Base-by-base conservation (phyloP, 2,113 vertebrate genomes). In the Seriola dumerili region DNA sequence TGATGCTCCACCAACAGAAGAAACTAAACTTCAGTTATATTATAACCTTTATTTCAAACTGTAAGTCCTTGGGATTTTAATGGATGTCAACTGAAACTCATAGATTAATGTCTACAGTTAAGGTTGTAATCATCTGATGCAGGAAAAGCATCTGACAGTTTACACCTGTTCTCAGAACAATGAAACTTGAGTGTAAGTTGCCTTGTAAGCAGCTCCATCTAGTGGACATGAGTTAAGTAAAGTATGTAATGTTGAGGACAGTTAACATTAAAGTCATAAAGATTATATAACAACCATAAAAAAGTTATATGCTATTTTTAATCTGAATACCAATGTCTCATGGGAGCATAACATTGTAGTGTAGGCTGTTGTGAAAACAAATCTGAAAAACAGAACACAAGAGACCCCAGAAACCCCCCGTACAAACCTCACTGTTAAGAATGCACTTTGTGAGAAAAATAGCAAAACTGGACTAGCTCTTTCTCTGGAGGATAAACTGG, bases 401-500 rank as follows among this genome's bases (percentile, higher is more conserved):
- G 1, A 65, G 14, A 12, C 64, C 4, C 42, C 17, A 44, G n/a
- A 67, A 52, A 44, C n/a, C 23, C 10, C 10, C 25, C 21, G 44
- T 8, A 65, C 36, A 67, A 78, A 79, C 65, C 52, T 80, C 78
- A 81, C 58, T 72, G 72, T 54, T 63, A 71, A 86, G 1, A 78
- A 87, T 85, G 77, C 76, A 91, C 83, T 89, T 87, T 82, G 80
- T 75, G 58, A 77, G n/a, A 32, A 42, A 54, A 76, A 21, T 17
- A 57, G 16, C 42, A 65, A 77, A 91, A 91, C 89, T 92, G 89
- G 86, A 93, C 32, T 25, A 38, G 74, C 34, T 55, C 50, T 74
- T 29, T 52, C 61, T 81, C 55, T 78, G 36, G 42, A 87, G 58
- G 44, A 86, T 80, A 72, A 92, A 93, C 84, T 90, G 90, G 87